phyloP scores from a whole-genome alignment of 2,797 vertebrate species.

The Sparidentex hasta region DNA sequence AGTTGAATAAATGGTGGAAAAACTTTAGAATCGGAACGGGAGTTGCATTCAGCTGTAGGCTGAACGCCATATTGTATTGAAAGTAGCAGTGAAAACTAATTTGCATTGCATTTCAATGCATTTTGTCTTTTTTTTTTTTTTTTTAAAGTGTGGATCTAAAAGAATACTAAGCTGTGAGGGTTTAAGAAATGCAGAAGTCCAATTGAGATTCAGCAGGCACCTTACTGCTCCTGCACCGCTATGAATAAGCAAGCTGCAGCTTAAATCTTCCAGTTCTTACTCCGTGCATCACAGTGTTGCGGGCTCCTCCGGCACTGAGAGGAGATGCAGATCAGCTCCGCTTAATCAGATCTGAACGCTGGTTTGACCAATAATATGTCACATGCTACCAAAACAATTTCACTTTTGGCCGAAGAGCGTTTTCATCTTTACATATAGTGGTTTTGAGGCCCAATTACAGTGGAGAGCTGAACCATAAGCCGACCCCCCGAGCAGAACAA shows the following conservation, averaged over 20 bases:
- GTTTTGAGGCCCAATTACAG: slow-evolving; percentile 69
- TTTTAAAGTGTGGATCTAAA: slow-evolving; percentile 7
- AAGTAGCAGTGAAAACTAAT: slow-evolving; percentile 28
- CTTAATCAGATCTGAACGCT: slow-evolving; percentile 37
- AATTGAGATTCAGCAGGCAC: slow-evolving; percentile 44
- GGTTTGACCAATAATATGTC: slow-evolving; percentile 32
- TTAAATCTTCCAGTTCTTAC: slow-evolving; percentile 24
- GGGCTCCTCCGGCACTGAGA: slow-evolving; percentile 13
- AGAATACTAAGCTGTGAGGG: slow-evolving; percentile 19
- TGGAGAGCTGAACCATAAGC: slow-evolving; percentile 47
- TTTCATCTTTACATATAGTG: slow-evolving; percentile 48
- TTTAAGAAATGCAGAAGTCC: slow-evolving; percentile 30
- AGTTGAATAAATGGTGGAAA: slow-evolving; percentile 18
- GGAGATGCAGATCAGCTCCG: slow-evolving; percentile 32
- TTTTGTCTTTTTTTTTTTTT: neutral
- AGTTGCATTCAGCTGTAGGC: slow-evolving; percentile 1
- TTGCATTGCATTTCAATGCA: slow-evolving; percentile 34
- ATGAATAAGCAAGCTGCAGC: slow-evolving; percentile 38
- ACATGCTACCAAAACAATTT: slow-evolving; percentile 35
- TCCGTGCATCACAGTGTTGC: slow-evolving; percentile 3
- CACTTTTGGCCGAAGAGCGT: slow-evolving; percentile 15
- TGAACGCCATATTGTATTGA: slow-evolving; percentile 1
- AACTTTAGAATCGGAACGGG: slow-evolving; percentile 10
- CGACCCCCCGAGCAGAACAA: slow-evolving; percentile 53
- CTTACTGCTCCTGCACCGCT: neutral